These are phyloP conservation scores for Oxyruncus cristatus DNA, from an alignment of 2,113 vertebrate genomes.

Conservation along the genomic window DNA sequence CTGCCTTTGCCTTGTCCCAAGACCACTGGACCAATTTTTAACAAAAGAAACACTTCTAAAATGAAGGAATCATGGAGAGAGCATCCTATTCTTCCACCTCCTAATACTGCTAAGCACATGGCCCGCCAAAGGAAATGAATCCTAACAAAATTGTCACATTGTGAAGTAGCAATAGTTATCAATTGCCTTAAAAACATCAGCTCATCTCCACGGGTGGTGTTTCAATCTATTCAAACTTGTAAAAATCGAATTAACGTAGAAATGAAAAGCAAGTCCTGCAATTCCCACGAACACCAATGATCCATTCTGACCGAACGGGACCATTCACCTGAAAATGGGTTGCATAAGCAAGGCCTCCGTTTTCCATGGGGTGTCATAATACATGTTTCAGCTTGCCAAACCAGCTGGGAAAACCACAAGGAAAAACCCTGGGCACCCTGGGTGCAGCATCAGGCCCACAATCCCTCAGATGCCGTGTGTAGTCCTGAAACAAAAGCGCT, in stretches of 20 bases:
- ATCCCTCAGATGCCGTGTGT: not conserved
- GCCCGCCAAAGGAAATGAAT: not conserved
- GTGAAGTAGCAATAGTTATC: not conserved
- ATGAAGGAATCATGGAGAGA: conserved; percentile 11
- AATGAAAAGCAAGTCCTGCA: not conserved
- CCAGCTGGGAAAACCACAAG: not conserved
- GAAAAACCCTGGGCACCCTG: not conserved
- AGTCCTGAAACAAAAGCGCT: not conserved
- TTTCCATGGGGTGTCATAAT: not conserved
- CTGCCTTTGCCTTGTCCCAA: conserved; percentile 1
- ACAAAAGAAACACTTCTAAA: not conserved
- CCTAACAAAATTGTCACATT: not conserved
- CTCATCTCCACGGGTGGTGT: not conserved
- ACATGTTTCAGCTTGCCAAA: not conserved
- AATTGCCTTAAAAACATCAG: not conserved
- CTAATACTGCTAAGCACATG: not conserved
- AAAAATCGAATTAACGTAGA: not conserved
- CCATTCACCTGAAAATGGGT: not conserved
- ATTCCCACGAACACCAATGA: not conserved
- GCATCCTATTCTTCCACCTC: not conserved
- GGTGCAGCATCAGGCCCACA: not conserved
- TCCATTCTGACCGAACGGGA: not conserved
- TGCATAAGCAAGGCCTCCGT: not conserved
- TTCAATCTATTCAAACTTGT: not conserved
- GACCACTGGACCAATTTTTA: not conserved